A percentile compares a stretch with the other conserved stretches of the same genome.
Evolutionary conservation across 2,888 invertebrate species (phyloP).

Genomic region (Homarus gammarus): DNA sequence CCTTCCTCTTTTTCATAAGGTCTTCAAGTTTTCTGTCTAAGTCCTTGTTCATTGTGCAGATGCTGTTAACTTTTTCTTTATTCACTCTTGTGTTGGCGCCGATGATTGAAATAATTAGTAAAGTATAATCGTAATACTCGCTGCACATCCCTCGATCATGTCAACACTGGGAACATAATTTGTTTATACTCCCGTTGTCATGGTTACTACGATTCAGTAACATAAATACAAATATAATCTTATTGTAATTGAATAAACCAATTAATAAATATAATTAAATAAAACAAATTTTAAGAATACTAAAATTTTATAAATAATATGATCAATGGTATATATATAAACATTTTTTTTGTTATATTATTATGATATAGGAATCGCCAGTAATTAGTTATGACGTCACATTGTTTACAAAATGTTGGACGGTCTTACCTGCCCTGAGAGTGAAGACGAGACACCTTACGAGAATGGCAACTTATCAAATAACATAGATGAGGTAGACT

Average conservation of each 20-base stretch:
- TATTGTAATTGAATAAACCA: no score
- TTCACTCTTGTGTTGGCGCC: no score
- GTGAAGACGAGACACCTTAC: background rate
- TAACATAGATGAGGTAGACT: constrained; percentile 43
- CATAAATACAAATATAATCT: no score
- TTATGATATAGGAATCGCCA: no score
- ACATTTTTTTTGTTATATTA: background rate
- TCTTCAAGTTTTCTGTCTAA: background rate
- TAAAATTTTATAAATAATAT: background rate
- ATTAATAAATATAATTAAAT: background rate
- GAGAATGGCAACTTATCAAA: constrained; percentile 5
- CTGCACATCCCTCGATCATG: no score
- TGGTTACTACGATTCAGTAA: background rate
- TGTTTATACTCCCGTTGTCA: background rate
- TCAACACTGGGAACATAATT: background rate
- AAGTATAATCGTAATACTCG: no score
- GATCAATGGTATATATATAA: background rate
- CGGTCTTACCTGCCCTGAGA: background rate
- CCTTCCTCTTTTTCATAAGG: constrained; percentile 12
- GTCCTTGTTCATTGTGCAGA: background rate
- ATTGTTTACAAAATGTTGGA: constrained; percentile 20
- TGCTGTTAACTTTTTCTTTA: background rate
- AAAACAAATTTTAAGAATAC: background rate
- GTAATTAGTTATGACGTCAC: background rate
- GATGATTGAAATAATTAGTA: no score